Conservation (phyloP, 2,797 vertebrate genomes). For the Cirrhinus mrigala region DNA sequence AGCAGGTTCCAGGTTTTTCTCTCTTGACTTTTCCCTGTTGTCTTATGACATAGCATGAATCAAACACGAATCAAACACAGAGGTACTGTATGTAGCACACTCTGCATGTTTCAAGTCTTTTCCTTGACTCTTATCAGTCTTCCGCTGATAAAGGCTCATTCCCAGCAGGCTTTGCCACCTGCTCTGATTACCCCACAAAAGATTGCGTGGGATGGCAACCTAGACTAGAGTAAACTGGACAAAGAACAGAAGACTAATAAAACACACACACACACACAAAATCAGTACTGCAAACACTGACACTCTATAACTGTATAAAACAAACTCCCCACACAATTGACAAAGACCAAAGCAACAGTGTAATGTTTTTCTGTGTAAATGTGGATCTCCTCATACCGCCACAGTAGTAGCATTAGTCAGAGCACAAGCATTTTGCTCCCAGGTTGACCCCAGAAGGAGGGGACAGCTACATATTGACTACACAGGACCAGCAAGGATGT, state of each 20-base stretch:
- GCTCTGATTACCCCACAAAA: slow-evolving; percentile 19
- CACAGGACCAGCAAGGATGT: slow-evolving; percentile 59
- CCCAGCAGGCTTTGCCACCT: slow-evolving; percentile 29
- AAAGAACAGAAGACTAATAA: slow-evolving; percentile 10
- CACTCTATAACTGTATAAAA: slow-evolving; percentile 1
- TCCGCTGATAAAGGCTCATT: slow-evolving; percentile 27
- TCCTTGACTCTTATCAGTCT: slow-evolving; percentile 4
- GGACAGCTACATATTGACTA: slow-evolving; percentile 69
- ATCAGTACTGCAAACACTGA: not conserved
- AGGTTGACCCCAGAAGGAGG: slow-evolving; percentile 64
- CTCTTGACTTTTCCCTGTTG: not conserved
- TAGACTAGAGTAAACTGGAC: slow-evolving; percentile 17
- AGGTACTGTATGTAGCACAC: slow-evolving; percentile 11
- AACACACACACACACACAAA: not conserved
- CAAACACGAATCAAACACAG: not conserved
- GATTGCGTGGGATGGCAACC: slow-evolving; percentile 2
- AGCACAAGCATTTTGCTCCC: slow-evolving; percentile 66
- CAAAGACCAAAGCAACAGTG: slow-evolving; percentile 18
- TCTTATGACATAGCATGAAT: not conserved
- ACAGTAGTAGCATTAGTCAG: slow-evolving; percentile 71
- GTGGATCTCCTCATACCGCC: slow-evolving; percentile 25
- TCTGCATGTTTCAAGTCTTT: slow-evolving; percentile 3
- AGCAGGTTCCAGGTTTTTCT: not conserved
- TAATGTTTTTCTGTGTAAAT: slow-evolving; percentile 7
- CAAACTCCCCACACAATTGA: not conserved